Conservation (phyloP, 2,797 vertebrate genomes). For the Labeo calbasu region DNA sequence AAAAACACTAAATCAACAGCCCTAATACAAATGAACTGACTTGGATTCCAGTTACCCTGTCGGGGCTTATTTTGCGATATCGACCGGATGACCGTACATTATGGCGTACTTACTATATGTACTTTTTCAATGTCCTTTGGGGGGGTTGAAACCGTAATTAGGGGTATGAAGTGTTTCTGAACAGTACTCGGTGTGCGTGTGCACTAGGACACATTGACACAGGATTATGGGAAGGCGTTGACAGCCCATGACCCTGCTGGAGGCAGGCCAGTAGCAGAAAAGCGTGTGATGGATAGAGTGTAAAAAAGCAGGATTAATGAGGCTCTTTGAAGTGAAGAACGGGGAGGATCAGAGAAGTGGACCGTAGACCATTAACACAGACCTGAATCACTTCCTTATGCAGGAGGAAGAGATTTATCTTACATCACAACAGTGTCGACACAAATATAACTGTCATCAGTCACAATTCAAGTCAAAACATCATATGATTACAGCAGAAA, state of each 20-base stretch:
- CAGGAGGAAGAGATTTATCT: slow-evolving; percentile 20
- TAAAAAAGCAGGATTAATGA: slow-evolving; percentile 59
- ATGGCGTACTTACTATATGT: slow-evolving; percentile 66
- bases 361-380: slow-evolving; percentile 40
- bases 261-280: slow-evolving; percentile 42
- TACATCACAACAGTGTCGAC: slow-evolving; percentile 6
- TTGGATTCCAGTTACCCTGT: slow-evolving; percentile 54
- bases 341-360: slow-evolving; percentile 21
- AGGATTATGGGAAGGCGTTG: slow-evolving; percentile 37
- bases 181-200: slow-evolving; percentile 2
- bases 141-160: slow-evolving; percentile 55
- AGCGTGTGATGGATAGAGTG: slow-evolving; percentile 66
- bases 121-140: neutral
- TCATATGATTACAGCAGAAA: neutral
- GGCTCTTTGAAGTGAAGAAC: slow-evolving; percentile 60
- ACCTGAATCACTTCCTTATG: slow-evolving; percentile 33
- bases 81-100: slow-evolving; percentile 35
- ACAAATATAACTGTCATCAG: neutral
- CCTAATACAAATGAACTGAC: neutral
- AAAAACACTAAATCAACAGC: neutral
- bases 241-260: slow-evolving; percentile 30
- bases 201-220: slow-evolving; percentile 45
- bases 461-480: slow-evolving; percentile 10
- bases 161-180: slow-evolving; percentile 41
- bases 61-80: neutral